Percentiles rank a stretch among this genome's conserved stretches.
Conservation (phyloP, 2,113 vertebrate genomes). For the Pteropus alecto region DNA sequence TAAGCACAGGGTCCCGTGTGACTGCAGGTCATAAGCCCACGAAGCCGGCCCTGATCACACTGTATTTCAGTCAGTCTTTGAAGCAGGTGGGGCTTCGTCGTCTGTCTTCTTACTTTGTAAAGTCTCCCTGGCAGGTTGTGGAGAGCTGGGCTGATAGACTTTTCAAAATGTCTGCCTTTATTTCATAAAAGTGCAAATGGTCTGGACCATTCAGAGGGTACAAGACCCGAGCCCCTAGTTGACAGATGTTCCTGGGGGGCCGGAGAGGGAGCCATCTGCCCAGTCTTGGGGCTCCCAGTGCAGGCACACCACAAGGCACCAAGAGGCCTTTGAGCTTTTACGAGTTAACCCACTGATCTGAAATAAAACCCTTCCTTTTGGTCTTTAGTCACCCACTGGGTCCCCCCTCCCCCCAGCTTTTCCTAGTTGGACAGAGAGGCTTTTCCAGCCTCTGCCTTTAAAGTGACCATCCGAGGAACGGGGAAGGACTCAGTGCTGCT, state of each 20-base stretch:
- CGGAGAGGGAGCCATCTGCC: background rate
- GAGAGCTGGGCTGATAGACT: background rate
- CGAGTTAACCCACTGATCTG: background rate
- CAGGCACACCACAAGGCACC: rapidly evolving
- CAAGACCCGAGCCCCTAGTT: rapidly evolving
- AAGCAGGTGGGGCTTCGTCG: background rate
- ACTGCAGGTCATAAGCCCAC: rapidly evolving
- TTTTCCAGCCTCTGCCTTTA: background rate
- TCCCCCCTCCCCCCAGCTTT: too few relatives aligned
- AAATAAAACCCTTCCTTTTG: background rate
- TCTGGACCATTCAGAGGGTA: background rate
- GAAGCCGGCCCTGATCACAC: rapidly evolving
- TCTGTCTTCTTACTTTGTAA: background rate
- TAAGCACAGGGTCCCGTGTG: background rate
- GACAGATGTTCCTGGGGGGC: rapidly evolving
- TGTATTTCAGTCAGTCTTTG: background rate
- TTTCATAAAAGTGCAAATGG: background rate
- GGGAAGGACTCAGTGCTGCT: background rate
- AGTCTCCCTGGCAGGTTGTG: background rate
- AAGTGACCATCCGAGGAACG: background rate
- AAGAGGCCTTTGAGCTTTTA: background rate
- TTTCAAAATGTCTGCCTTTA: background rate
- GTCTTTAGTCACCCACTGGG: rapidly evolving
- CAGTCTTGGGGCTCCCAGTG: too few relatives aligned
- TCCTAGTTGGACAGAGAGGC: background rate